Conservation (phyloP, 2,888 invertebrate species). For the Drosophila eohydei region DNA sequence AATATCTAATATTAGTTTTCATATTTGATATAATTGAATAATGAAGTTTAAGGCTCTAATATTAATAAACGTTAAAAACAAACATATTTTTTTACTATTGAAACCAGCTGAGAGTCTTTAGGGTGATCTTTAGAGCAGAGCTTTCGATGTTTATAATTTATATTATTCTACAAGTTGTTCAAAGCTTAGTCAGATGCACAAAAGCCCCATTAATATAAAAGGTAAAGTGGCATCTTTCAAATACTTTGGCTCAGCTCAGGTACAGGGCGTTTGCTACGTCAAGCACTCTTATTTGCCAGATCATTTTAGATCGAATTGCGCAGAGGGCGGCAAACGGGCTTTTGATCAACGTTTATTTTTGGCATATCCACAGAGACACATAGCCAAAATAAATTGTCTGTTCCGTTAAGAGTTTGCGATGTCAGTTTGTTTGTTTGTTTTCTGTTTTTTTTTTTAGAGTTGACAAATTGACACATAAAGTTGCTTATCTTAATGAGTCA, state of each 20-base stretch:
- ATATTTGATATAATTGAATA: too few relatives aligned
- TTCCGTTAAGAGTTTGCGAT: constrained; percentile 34
- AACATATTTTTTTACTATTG: too few relatives aligned
- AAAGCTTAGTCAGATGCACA: not conserved
- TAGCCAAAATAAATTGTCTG: constrained; percentile 27
- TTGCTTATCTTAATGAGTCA: constrained; percentile 75
- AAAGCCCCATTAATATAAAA: not conserved
- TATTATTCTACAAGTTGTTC: not conserved
- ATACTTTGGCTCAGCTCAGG: not conserved
- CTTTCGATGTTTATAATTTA: too few relatives aligned
- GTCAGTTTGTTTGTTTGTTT: constrained; percentile 4
- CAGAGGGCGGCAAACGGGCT: constrained; percentile 30
- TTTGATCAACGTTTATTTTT: constrained; percentile 54
- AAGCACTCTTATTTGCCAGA: not conserved
- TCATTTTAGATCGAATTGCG: constrained; percentile 15
- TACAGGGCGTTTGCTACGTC: constrained; percentile 11
- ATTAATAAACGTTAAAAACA: too few relatives aligned
- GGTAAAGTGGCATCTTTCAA: not conserved
- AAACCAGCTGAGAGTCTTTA: too few relatives aligned
- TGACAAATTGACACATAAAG: constrained; percentile 72
- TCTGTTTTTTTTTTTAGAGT: constrained; percentile 38
- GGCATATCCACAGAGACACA: constrained; percentile 30
- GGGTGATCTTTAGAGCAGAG: too few relatives aligned
- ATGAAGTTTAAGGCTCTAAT: too few relatives aligned
- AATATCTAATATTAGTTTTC: too few relatives aligned